phyloP scores from a whole-genome alignment of 2,888 invertebrate genomes.

The Polydesmus complanatus region DNA sequence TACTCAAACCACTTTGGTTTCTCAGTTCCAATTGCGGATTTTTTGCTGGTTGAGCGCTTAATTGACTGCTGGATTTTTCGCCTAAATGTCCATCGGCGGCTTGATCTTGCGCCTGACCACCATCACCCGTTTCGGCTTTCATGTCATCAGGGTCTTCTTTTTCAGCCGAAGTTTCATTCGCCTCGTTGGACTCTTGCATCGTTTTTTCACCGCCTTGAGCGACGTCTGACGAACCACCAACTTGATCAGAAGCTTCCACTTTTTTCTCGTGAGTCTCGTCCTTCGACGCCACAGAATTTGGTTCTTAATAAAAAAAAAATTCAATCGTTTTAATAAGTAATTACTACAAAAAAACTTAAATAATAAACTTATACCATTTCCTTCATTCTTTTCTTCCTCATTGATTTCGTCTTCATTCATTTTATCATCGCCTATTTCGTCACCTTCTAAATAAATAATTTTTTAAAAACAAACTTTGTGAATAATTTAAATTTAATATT shows the following conservation, averaged over 20 bases:
- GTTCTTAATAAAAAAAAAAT: too few relatives aligned
- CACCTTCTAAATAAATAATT: too few relatives aligned
- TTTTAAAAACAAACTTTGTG: too few relatives aligned
- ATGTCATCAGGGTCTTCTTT: background rate
- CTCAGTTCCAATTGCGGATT: conserved; percentile 29
- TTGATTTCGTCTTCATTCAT: too few relatives aligned
- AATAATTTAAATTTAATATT: too few relatives aligned
- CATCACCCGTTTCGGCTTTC: background rate
- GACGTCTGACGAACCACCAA: background rate
- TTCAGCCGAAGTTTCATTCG: background rate
- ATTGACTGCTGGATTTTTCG: conserved; percentile 28
- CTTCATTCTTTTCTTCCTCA: too few relatives aligned
- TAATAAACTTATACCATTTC: too few relatives aligned
- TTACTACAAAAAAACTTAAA: too few relatives aligned
- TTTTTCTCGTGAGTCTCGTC: too few relatives aligned
- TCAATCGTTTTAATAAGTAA: too few relatives aligned
- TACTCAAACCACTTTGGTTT: conserved; percentile 51
- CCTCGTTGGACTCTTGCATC: background rate
- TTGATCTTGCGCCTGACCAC: conserved; percentile 13
- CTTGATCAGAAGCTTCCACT: background rate
- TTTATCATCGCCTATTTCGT: too few relatives aligned
- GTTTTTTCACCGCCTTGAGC: background rate
- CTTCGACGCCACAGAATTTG: too few relatives aligned
- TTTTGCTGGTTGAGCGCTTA: conserved; percentile 40
- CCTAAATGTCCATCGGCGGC: conserved; percentile 18